Evolutionary conservation across 1,140 invertebrate genomes (phyloP).

Genomic region (Conus ventricosus): DNA sequence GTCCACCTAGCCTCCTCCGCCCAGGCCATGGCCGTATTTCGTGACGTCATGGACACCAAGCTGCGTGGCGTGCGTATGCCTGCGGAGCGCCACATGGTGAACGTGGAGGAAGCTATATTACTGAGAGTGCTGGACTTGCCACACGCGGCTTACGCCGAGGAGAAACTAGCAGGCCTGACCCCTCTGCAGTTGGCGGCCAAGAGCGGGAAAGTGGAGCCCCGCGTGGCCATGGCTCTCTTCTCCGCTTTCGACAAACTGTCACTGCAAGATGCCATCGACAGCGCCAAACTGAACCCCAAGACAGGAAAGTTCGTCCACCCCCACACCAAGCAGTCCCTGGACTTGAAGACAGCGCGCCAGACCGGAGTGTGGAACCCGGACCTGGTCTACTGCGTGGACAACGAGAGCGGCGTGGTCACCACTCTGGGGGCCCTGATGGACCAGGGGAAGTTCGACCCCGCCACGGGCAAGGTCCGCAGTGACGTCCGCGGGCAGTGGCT

Average conservation of each 20-base stretch:
- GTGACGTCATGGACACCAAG: slow-evolving; percentile 56
- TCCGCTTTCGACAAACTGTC: slow-evolving; percentile 81
- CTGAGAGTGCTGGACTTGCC: slow-evolving; percentile 63
- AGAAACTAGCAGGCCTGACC: slow-evolving; percentile 47
- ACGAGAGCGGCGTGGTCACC: slow-evolving; percentile 57
- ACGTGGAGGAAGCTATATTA: slow-evolving; percentile 65
- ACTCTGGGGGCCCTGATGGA: slow-evolving; percentile 60
- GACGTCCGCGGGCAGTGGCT: slow-evolving; percentile 82
- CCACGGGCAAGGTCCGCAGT: slow-evolving; percentile 84
- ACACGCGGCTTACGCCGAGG: slow-evolving; percentile 55
- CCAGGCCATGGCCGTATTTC: slow-evolving; percentile 57
- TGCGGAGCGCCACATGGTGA: slow-evolving; percentile 39
- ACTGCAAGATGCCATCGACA: slow-evolving; percentile 83
- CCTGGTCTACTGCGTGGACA: slow-evolving; percentile 65
- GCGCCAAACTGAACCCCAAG: slow-evolving; percentile 79
- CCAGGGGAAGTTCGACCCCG: slow-evolving; percentile 79
- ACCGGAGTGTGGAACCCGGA: slow-evolving; percentile 61
- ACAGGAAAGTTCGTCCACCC: slow-evolving; percentile 58
- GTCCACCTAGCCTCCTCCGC: slow-evolving; percentile 55
- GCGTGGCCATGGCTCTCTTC: slow-evolving; percentile 76
- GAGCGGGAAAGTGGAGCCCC: slow-evolving; percentile 61
- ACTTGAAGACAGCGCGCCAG: slow-evolving; percentile 77
- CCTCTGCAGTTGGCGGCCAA: slow-evolving; percentile 61
- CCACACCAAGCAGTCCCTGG: slow-evolving; percentile 54
- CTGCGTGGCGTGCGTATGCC: slow-evolving; percentile 54